Percentiles rank a stretch among this genome's conserved stretches.
Conservation (phyloP, 2,797 vertebrate species). For the Gobionotothen gibberifrons region DNA sequence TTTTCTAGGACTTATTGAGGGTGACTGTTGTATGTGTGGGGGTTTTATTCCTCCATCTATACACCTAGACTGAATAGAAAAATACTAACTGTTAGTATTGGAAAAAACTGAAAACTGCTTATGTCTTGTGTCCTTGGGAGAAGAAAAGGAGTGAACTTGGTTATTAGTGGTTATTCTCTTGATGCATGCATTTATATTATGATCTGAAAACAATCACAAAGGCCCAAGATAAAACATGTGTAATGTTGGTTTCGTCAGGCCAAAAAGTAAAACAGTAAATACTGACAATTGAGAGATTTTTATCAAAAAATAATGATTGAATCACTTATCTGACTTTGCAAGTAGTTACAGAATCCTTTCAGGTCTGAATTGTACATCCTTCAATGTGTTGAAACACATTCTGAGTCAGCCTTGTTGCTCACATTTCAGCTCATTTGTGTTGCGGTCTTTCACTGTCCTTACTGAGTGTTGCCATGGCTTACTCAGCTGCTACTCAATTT, state of each 20-base stretch:
- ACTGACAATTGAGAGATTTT: background rate
- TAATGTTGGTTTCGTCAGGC: background rate
- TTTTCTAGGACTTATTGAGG: background rate
- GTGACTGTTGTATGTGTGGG: background rate
- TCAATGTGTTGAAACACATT: conserved; percentile 1
- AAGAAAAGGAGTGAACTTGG: background rate
- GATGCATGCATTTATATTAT: background rate
- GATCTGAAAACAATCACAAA: background rate
- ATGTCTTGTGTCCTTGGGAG: background rate
- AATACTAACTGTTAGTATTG: background rate
- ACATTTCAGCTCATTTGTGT: conserved; percentile 11
- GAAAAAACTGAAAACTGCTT: background rate
- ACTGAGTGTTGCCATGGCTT: conserved; percentile 52
- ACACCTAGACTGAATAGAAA: background rate
- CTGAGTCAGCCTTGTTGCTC: conserved; percentile 18
- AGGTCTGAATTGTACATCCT: background rate
- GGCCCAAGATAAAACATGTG: background rate
- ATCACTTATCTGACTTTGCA: background rate
- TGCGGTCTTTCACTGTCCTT: conserved; percentile 37
- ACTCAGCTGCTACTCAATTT: conserved; percentile 56
- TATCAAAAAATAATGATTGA: background rate
- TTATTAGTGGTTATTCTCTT: background rate
- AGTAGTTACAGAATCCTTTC: background rate
- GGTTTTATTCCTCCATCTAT: conserved; percentile 2
- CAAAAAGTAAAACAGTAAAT: background rate